Evolutionary conservation across 2,888 invertebrate genomes (phyloP), one percentile per base, ranked within the genome.

Genomic region (Dascillus cervinus): DNA sequence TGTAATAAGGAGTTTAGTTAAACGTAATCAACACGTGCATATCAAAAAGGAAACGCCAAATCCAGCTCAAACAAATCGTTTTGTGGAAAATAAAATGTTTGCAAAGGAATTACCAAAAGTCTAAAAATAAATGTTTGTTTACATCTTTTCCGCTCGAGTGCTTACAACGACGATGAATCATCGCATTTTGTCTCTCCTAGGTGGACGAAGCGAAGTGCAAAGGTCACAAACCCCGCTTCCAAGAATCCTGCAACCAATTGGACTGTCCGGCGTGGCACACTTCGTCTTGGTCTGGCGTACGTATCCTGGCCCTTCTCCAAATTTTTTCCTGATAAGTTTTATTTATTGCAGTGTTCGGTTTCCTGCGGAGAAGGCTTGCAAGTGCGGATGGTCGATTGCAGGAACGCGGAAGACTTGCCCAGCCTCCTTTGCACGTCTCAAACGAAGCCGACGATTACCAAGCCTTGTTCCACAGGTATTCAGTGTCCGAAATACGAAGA

Each of bases 181-280:
- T n/a, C n/a, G n/a, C n/a, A 25, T 29, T 29, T 23, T 14, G 13
- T 9, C 14, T 41, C 29, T 61, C 62, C 34, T 68, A 87, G 84
- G 79, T 74, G 52, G 75, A 70, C 57, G 89, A 90, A 51, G 79
- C 80, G 29, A 80, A 82, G 48, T 94, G 94, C 65, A 73, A 75
- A 22, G 73, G 75, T 2, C 77, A 80, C 39, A 85, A 85, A 40
- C 92, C 92, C 3, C 73, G 81, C 34, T 76, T 77, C 26, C 77
- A 84, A 44, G 89, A 90, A 56, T 72, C 79, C 2, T 95, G 94
- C 68, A 88, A 84, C 63, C 74, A 78, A 43, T 77, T 83, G 50
- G 82, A 85, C 39, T 95, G 95, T 59, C 90, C 92, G 1, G 74
- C 75, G 44, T 95, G 95, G 95, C 73, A 83, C 43, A 77, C 83